Conservation (phyloP, 2,797 vertebrate genomes). For the Nannoperca australis region DNA sequence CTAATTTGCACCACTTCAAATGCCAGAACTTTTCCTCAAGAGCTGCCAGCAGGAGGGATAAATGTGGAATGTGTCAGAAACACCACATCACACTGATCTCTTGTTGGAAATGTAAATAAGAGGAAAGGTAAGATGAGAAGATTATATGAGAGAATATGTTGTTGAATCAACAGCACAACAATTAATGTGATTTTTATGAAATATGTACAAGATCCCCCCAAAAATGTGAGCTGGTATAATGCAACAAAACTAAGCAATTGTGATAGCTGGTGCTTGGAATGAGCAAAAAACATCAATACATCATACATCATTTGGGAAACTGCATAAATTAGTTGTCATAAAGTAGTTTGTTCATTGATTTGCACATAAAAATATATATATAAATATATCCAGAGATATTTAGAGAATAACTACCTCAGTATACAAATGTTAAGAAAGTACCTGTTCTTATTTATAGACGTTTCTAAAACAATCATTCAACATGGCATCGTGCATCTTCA, state of each 20-base stretch:
- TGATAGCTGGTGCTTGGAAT: too few species aligned
- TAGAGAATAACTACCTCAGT: background rate
- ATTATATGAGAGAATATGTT: background rate
- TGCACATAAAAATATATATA: too few species aligned
- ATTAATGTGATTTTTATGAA: too few species aligned
- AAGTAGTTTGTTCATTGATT: too few species aligned
- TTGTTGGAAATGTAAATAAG: background rate
- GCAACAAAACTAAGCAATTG: too few species aligned
- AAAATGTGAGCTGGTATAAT: too few species aligned
- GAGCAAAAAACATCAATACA: too few species aligned
- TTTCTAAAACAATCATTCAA: background rate
- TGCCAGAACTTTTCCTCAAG: background rate
- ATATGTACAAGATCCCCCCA: too few species aligned
- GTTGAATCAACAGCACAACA: too few species aligned
- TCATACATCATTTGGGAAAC: too few species aligned
- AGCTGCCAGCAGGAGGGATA: conserved; percentile 4
- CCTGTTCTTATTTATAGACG: background rate
- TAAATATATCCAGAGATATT: too few species aligned
- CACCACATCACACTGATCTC: background rate
- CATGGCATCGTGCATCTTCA: background rate
- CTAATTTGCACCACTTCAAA: conserved; percentile 1
- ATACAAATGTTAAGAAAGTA: background rate
- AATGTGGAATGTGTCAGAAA: background rate
- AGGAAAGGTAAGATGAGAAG: background rate
- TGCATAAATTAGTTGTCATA: too few species aligned